Percentiles rank a stretch among this genome's conserved stretches.
Evolutionary conservation across 1,140 invertebrate species (phyloP).

Genomic region (Ruditapes philippinarum): DNA sequence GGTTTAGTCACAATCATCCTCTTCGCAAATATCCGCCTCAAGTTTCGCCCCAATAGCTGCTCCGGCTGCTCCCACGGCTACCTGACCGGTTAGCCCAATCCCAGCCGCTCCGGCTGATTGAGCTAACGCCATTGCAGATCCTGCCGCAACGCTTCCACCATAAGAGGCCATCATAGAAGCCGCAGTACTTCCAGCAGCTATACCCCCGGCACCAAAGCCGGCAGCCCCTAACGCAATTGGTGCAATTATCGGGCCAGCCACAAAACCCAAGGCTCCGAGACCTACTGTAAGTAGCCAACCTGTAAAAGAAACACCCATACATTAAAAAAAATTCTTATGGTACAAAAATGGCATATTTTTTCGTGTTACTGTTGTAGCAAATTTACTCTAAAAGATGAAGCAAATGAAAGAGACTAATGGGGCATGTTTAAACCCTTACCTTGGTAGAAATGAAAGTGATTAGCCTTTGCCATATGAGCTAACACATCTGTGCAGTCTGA

Average conservation of each 20-base stretch:
- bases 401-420: too few species aligned
- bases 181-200: not conserved
- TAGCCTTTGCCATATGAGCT: too few species aligned
- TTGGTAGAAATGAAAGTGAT: too few species aligned
- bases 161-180: not conserved
- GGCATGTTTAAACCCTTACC: too few species aligned
- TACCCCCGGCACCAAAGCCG: not conserved
- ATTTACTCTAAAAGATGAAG: too few species aligned
- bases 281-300: not conserved
- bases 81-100: not conserved
- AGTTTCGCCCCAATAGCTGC: not conserved
- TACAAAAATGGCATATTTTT: too few species aligned
- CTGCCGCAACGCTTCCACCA: not conserved
- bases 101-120: not conserved
- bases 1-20: not conserved
- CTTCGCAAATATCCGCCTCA: not conserved
- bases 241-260: not conserved
- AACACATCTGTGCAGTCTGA: too few species aligned
- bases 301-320: too few species aligned
- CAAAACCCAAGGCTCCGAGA: not conserved
- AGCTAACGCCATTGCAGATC: not conserved
- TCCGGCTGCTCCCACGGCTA: not conserved
- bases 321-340: too few species aligned
- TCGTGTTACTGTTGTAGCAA: too few species aligned
- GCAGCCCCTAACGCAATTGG: not conserved